Percentiles rank a stretch among this genome's conserved stretches.
phyloP scores from a whole-genome alignment of 2,797 vertebrate genomes.

The Silurus aristotelis region DNA sequence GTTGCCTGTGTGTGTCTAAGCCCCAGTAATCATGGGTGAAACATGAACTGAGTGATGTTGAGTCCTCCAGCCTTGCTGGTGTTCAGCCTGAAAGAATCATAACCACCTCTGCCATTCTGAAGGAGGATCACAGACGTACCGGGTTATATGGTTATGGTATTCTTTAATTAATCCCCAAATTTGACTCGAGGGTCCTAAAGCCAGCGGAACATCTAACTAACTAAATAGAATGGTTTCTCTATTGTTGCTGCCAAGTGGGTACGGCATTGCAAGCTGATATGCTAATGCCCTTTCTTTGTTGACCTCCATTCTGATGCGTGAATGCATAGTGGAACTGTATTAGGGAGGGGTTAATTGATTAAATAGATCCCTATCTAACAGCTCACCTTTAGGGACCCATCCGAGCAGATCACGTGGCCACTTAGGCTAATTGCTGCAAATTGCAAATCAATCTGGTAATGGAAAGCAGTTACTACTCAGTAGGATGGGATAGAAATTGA shows the following conservation, averaged over 20 bases:
- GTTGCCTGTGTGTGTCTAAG: constrained; percentile 21
- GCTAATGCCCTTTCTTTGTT: not conserved
- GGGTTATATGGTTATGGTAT: not conserved
- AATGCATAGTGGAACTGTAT: not conserved
- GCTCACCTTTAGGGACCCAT: constrained; percentile 32
- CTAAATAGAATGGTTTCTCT: not conserved
- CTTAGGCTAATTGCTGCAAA: constrained; percentile 38
- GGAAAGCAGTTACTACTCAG: constrained; percentile 9
- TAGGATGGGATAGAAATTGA: constrained; percentile 1
- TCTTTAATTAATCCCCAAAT: not conserved
- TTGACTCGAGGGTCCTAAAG: not conserved
- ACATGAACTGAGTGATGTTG: constrained; percentile 34
- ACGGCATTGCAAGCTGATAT: constrained; percentile 17
- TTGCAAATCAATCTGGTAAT: constrained; percentile 27
- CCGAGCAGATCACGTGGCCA: not conserved
- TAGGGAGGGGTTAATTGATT: constrained; percentile 13
- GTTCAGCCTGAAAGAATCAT: constrained; percentile 25
- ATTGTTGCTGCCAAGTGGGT: not conserved
- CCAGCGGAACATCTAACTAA: not conserved
- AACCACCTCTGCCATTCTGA: constrained; percentile 16
- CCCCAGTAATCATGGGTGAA: constrained; percentile 56
- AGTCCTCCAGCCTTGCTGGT: constrained; percentile 20
- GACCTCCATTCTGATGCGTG: not conserved
- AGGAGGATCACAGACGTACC: constrained; percentile 6
- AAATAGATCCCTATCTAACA: constrained; percentile 34